phyloP scores from a whole-genome alignment of 2,888 invertebrate genomes.

The Thysanoteuthis rhombus region DNA sequence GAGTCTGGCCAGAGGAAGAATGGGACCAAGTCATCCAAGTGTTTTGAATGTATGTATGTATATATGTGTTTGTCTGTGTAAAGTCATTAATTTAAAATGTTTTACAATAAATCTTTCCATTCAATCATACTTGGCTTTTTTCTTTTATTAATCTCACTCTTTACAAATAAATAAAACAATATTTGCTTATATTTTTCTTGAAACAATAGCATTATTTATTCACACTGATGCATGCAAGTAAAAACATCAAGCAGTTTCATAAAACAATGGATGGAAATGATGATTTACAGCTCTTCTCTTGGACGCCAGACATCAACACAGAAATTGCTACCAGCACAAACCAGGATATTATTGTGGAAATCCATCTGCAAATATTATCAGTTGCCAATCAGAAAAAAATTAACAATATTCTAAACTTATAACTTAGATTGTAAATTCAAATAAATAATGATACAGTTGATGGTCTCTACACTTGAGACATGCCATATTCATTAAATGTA shows the following conservation, averaged over 20 bases:
- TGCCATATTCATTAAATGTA: too few species aligned
- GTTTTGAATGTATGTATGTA: slow-evolving; percentile 40
- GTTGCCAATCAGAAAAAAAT: too few species aligned
- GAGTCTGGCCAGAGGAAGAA: slow-evolving; percentile 69
- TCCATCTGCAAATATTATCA: slow-evolving; percentile 50
- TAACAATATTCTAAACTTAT: too few species aligned
- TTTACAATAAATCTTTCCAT: slow-evolving; percentile 15
- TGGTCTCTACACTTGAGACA: too few species aligned
- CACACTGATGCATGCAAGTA: neutral
- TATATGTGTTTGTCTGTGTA: neutral
- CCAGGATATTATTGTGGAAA: slow-evolving; percentile 58
- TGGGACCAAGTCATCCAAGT: slow-evolving; percentile 69
- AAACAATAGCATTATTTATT: neutral
- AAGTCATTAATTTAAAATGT: neutral
- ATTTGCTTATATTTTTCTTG: neutral
- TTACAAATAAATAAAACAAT: neutral
- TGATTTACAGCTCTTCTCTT: slow-evolving; percentile 28
- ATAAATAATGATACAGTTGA: too few species aligned
- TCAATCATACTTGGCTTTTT: too few species aligned
- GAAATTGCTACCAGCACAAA: slow-evolving; percentile 58
- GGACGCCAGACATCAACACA: slow-evolving; percentile 60
- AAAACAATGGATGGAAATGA: neutral
- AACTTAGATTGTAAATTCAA: too few species aligned
- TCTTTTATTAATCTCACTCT: neutral
- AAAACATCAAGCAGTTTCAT: slow-evolving; percentile 22